Evolutionary conservation across 2,888 invertebrate genomes (phyloP).

Genomic region (Drosophila meridionalis): DNA sequence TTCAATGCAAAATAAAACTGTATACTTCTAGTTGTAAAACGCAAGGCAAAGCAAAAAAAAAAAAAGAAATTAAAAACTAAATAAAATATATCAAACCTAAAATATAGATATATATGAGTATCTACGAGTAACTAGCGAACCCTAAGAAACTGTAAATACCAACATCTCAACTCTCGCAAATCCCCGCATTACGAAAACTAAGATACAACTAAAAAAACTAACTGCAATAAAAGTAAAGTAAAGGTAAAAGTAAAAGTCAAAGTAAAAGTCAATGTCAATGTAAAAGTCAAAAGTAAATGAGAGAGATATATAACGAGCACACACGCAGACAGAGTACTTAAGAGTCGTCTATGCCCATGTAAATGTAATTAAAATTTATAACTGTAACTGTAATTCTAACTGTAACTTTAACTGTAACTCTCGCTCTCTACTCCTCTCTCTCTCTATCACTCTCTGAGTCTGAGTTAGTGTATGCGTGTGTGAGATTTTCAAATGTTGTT

Average conservation of each 20-base stretch:
- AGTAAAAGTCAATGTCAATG: conserved; percentile 1
- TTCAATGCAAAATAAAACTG: conserved; percentile 48
- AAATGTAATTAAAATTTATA: conserved; percentile 52
- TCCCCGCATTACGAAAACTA: conserved; percentile 62
- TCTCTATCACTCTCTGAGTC: conserved; percentile 16
- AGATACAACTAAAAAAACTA: conserved; percentile 17
- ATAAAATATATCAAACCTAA: conserved; percentile 9
- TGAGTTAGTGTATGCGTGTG: conserved; percentile 19
- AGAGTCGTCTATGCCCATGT: conserved; percentile 39
- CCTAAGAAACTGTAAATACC: conserved; percentile 57
- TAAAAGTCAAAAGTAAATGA: background rate
- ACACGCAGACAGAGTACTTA: conserved; percentile 17
- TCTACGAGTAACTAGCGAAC: conserved; percentile 55
- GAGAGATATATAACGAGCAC: background rate
- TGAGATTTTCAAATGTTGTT: conserved; percentile 29
- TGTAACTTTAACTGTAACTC: conserved; percentile 27
- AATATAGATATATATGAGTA: conserved; percentile 33
- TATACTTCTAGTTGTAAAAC: conserved; percentile 74
- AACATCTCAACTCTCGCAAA: conserved; percentile 62
- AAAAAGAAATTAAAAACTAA: conserved; percentile 6
- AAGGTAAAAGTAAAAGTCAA: background rate
- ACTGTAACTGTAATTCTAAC: conserved; percentile 37
- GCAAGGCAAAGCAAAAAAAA: conserved; percentile 1
- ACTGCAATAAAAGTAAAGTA: conserved; percentile 25
- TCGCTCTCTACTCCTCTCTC: conserved; percentile 4